phyloP scores from a whole-genome alignment of 2,888 invertebrate species.

The Tortrix viridana region DNA sequence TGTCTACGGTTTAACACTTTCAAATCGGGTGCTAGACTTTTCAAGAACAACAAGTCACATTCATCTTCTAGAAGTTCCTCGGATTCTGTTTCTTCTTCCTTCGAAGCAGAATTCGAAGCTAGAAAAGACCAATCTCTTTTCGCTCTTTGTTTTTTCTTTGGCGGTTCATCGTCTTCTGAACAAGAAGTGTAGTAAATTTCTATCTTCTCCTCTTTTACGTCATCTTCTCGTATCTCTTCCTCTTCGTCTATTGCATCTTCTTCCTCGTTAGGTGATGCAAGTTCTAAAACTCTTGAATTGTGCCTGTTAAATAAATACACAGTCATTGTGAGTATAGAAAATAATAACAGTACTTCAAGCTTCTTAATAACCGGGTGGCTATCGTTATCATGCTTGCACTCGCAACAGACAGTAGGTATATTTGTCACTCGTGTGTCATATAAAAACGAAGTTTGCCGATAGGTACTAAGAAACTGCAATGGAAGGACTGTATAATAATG shows the following conservation, averaged over 20 bases:
- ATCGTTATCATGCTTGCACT: too few species aligned
- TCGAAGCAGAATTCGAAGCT: too few species aligned
- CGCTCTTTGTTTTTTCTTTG: not conserved
- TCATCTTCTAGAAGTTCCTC: conserved; percentile 7
- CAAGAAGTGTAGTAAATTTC: conserved; percentile 8
- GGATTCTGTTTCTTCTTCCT: not conserved
- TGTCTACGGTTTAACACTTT: conserved; percentile 14
- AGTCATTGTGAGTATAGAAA: not conserved
- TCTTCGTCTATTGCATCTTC: conserved; percentile 10
- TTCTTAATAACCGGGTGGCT: too few species aligned
- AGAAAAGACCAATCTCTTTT: not conserved
- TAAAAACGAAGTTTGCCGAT: too few species aligned
- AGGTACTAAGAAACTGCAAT: too few species aligned
- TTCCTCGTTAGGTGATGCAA: not conserved
- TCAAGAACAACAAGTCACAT: conserved; percentile 19
- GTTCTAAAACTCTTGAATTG: not conserved
- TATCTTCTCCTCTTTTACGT: too few species aligned
- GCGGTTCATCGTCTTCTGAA: not conserved
- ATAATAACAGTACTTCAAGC: too few species aligned
- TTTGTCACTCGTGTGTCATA: too few species aligned
- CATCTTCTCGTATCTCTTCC: not conserved
- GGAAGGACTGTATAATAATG: too few species aligned
- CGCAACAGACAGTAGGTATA: too few species aligned
- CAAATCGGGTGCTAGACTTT: conserved; percentile 20
- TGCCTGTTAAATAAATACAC: not conserved